A percentile compares a stretch with the other conserved stretches of the same genome.
Conservation (phyloP, 2,113 vertebrate species). For the Tragulus kanchil region DNA sequence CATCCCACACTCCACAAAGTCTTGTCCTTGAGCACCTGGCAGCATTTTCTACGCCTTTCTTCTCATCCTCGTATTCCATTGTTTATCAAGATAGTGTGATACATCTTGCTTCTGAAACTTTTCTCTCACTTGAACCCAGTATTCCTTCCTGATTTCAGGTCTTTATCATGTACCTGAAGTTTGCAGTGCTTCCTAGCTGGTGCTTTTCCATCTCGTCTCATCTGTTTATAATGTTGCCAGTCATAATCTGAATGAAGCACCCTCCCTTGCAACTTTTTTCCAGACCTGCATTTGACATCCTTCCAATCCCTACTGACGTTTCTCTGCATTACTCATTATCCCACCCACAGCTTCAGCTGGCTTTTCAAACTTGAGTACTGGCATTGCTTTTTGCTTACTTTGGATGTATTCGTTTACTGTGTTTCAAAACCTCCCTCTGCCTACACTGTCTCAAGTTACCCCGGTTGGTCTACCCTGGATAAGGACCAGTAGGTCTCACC, state of each 20-base stretch:
- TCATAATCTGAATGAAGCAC: neutral
- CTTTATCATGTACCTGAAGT: neutral
- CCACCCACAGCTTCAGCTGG: neutral
- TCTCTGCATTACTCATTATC: neutral
- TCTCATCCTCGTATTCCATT: neutral
- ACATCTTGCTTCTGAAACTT: neutral
- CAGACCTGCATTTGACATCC: neutral
- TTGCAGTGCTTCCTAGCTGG: neutral
- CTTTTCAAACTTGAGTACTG: neutral
- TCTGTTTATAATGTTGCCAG: neutral
- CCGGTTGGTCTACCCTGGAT: neutral
- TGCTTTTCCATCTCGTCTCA: neutral
- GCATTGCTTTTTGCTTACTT: constrained; percentile 23
- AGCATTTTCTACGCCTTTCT: neutral
- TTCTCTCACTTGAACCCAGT: neutral
- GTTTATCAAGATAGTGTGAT: neutral
- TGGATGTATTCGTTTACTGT: neutral
- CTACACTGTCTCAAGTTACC: neutral
- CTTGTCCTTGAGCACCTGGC: neutral
- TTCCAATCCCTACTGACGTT: neutral
- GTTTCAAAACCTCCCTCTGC: neutral
- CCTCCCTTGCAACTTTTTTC: neutral
- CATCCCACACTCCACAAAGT: neutral
- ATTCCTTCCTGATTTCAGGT: neutral
- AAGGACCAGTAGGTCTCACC: neutral